Evolutionary conservation across 2,113 vertebrate genomes (phyloP), one percentile per base, ranked within the genome.

Genomic region (Corynorhinus townsendii): DNA sequence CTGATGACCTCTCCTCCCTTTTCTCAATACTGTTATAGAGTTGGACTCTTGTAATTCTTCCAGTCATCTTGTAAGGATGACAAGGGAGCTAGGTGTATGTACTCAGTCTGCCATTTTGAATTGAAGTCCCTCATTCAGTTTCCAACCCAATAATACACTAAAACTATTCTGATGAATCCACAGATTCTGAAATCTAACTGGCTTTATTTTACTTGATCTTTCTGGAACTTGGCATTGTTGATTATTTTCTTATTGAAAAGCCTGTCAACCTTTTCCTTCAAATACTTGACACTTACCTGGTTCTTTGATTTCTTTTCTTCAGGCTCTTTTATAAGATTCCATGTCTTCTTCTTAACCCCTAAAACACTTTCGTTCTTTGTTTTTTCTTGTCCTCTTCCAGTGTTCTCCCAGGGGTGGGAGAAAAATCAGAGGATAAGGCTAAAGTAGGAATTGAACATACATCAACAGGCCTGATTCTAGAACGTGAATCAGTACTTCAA

Each of bases 161-260:
- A 40, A 66, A 62, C 54, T 24, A 24, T 86, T 52, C 75, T 54
- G 30, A 28, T 49, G 11, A 68, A 73, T 12, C 9, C 11, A 40
- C 5, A 35, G 76, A 64, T 73, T 68, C 54, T 11, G 69, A 79
- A 38, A 56, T 79, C n/a, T 64, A 92, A 68, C 17, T 11, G 38
- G 38, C 47, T 3, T 52, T 80, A 30, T 86, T 56, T 89, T 52
- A 86, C 52, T 94, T 52, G 35, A 47, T 76, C 19, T 92, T 90
- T 90, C 59, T 89, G 43, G 15, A 82, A 73, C 49, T 68, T 68
- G 26, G 80, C 22, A 71, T 66, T 75, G 47, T 73, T 89, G n/a
- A 76, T 91, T 54, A 89, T 47, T 89, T 30, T 26, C 17, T 93
- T 90, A 38, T 49, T 73, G 22, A 83, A 95, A 95, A 87, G 72